phyloP scores from a whole-genome alignment of 2,888 invertebrate genomes.

The Hymenopus coronatus region DNA sequence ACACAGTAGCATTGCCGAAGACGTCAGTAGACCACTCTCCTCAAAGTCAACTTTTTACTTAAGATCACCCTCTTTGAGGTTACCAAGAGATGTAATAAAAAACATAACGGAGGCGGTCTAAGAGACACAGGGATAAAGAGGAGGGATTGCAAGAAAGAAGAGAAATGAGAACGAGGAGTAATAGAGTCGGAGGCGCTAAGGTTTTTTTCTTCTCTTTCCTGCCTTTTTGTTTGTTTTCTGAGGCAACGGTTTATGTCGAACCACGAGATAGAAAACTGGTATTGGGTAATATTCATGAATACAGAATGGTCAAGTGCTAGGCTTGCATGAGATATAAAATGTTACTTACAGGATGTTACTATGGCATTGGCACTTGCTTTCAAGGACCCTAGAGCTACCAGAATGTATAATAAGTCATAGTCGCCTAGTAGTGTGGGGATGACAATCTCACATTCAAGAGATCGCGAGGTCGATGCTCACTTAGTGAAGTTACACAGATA shows the following conservation, averaged over 20 bases:
- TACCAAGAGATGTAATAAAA: constrained; percentile 20
- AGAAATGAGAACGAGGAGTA: not conserved
- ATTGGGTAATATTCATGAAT: not conserved
- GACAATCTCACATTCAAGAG: too few species aligned
- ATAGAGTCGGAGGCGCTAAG: not conserved
- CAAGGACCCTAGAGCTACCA: too few species aligned
- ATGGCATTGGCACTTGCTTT: too few species aligned
- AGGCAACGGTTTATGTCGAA: not conserved
- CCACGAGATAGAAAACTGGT: not conserved
- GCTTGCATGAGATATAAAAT: too few species aligned
- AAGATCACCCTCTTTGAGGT: constrained; percentile 26
- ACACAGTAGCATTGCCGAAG: not conserved
- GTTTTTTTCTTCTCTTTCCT: not conserved
- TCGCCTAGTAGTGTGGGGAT: too few species aligned
- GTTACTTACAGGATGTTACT: too few species aligned
- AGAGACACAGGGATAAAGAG: not conserved
- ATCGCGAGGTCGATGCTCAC: too few species aligned
- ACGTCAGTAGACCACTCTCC: constrained; percentile 6
- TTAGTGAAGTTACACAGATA: too few species aligned
- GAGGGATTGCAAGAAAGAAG: not conserved
- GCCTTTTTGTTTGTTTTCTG: not conserved
- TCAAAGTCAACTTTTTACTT: constrained; percentile 31
- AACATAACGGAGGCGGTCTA: not conserved
- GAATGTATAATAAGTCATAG: too few species aligned
- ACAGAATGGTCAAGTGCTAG: not conserved